Evolutionary conservation across 2,797 vertebrate genomes (phyloP).

Genomic region (Pitangus sulphuratus): DNA sequence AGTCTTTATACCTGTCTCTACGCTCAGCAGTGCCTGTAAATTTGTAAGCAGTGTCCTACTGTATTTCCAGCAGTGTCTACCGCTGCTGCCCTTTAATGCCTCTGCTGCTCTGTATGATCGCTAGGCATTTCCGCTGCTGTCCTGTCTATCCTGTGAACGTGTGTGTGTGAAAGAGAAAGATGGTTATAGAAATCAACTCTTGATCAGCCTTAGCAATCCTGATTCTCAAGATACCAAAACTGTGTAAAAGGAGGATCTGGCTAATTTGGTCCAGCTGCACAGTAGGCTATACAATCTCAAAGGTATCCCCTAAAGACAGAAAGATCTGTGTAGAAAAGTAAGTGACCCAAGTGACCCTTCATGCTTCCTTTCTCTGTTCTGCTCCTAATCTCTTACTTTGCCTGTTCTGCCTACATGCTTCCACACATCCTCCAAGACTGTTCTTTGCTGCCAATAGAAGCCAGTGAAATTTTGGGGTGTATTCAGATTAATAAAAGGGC

Average conservation of each 20-base stretch:
- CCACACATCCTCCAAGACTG: rapidly evolving
- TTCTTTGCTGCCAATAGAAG: background rate
- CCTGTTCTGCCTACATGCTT: background rate
- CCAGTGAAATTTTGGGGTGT: background rate
- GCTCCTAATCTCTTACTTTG: background rate
- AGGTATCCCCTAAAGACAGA: background rate
- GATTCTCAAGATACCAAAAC: background rate
- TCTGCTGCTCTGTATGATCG: background rate
- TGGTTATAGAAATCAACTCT: background rate
- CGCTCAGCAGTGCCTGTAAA: background rate
- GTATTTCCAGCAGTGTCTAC: background rate
- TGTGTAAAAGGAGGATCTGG: background rate
- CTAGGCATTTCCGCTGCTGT: background rate
- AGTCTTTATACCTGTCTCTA: background rate
- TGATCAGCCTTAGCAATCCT: background rate
- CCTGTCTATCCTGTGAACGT: background rate
- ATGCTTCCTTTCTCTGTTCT: background rate
- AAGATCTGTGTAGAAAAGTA: background rate
- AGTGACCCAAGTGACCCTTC: background rate
- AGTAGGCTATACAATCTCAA: background rate
- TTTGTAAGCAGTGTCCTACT: background rate
- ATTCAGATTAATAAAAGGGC: background rate
- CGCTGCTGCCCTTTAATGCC: background rate
- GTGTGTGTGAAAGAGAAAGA: background rate
- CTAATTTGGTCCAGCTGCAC: background rate